Conservation (phyloP, 2,888 invertebrate species). For the Heliothis peltigera region DNA sequence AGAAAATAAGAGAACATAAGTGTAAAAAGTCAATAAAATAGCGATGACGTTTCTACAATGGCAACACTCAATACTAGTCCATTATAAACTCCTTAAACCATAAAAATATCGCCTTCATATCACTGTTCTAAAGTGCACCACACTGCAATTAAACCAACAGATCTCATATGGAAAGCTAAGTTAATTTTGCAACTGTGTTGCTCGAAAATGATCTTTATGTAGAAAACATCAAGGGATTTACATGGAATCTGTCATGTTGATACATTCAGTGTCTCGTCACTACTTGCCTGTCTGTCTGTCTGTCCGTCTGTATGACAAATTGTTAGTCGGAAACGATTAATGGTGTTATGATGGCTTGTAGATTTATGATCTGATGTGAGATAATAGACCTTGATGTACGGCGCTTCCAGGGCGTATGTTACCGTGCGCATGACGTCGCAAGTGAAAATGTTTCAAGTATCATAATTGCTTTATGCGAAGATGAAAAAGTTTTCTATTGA, state of each 20-base stretch:
- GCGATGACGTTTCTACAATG: conserved; percentile 36
- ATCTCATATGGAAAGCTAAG: conserved; percentile 19
- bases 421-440: not conserved
- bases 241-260: conserved; percentile 21
- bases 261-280: conserved; percentile 50
- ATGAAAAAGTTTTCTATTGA: not conserved
- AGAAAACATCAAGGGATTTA: not conserved
- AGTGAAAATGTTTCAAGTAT: not conserved
- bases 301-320: conserved; percentile 83
- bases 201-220: conserved; percentile 46
- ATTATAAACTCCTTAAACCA: conserved; percentile 48
- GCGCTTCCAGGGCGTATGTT: conserved; percentile 14
- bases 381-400: conserved; percentile 73
- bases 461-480: not conserved
- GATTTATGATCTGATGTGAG: conserved; percentile 76
- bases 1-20: no score
- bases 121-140: conserved; percentile 14
- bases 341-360: conserved; percentile 74
- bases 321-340: conserved; percentile 79
- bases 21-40: conserved; percentile 28
- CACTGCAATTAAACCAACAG: conserved; percentile 23
- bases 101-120: conserved; percentile 30
- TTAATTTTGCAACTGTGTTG: conserved; percentile 21
- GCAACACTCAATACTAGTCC: conserved; percentile 45
- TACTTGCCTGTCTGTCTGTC: conserved; percentile 77